Conservation (phyloP, 2,888 invertebrate species). For the Andrena camellia region DNA sequence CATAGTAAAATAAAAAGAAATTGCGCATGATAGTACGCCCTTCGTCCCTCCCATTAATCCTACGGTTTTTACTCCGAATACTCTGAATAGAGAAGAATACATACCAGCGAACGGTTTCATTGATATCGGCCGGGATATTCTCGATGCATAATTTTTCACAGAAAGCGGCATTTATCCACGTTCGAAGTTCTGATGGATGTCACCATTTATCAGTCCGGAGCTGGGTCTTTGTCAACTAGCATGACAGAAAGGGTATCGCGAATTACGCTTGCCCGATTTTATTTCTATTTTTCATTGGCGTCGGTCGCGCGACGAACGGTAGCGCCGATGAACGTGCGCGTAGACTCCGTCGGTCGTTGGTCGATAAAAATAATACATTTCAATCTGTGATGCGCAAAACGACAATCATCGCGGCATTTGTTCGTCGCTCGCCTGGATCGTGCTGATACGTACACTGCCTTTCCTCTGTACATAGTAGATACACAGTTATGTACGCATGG, state of each 20-base stretch:
- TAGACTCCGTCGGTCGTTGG: conserved; percentile 1
- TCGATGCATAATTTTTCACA: background rate
- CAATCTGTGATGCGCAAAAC: conserved; percentile 22
- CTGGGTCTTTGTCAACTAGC: conserved; percentile 32
- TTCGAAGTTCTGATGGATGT: conserved; percentile 19
- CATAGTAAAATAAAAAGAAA: too few relatives aligned
- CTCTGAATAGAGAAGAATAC: too few relatives aligned
- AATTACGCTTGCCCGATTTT: conserved; percentile 31
- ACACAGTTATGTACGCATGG: background rate
- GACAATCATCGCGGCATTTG: conserved; percentile 27
- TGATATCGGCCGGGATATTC: too few relatives aligned
- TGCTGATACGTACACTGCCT: background rate
- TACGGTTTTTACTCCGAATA: too few relatives aligned
- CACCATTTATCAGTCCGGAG: conserved; percentile 34
- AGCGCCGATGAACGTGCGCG: conserved; percentile 1
- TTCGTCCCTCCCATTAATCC: too few relatives aligned
- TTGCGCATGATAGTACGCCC: too few relatives aligned
- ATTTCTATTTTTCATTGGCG: conserved; percentile 34
- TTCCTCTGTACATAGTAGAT: too few relatives aligned
- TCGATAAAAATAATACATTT: conserved; percentile 45
- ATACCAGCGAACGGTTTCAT: too few relatives aligned
- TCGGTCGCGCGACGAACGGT: background rate
- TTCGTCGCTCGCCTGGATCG: background rate
- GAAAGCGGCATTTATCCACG: background rate
- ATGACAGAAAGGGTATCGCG: conserved; percentile 37